Evolutionary conservation across 1,140 invertebrate species (phyloP).

Genomic region (Scylla paramamosain): DNA sequence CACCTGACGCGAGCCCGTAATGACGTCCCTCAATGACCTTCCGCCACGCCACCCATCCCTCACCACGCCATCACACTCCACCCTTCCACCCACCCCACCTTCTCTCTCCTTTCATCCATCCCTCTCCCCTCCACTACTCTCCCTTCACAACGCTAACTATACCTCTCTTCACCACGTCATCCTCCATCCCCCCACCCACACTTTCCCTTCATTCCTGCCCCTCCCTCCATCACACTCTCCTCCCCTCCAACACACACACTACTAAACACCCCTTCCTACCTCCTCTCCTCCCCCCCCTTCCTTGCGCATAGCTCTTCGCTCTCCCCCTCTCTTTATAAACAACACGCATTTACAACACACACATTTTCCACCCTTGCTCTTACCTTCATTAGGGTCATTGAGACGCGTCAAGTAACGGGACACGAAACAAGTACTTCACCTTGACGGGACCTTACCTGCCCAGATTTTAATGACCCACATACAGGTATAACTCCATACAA

Average conservation of each 20-base stretch:
- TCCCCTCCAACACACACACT: background rate
- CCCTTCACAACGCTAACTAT: background rate
- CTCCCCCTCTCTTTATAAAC: background rate
- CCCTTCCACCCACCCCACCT: background rate
- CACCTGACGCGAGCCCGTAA: background rate
- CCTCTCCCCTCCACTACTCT: background rate
- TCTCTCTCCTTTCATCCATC: background rate
- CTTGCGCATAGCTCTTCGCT: background rate
- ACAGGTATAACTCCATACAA: background rate
- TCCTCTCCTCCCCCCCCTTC: background rate
- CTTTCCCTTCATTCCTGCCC: background rate
- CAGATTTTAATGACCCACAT: constrained; percentile 1
- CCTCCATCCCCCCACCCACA: background rate
- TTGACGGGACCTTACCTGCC: background rate
- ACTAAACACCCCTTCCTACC: background rate
- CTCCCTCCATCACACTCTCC: background rate
- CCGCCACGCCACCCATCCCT: background rate
- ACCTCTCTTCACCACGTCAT: background rate
- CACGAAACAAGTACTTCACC: background rate
- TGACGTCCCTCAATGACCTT: background rate
- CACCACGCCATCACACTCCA: background rate
- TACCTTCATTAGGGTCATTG: background rate
- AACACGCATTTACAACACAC: background rate
- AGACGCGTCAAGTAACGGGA: background rate
- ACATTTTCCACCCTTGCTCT: background rate